Evolutionary conservation across 2,113 vertebrate species (phyloP).

Genomic region (Nettapus auritus): DNA sequence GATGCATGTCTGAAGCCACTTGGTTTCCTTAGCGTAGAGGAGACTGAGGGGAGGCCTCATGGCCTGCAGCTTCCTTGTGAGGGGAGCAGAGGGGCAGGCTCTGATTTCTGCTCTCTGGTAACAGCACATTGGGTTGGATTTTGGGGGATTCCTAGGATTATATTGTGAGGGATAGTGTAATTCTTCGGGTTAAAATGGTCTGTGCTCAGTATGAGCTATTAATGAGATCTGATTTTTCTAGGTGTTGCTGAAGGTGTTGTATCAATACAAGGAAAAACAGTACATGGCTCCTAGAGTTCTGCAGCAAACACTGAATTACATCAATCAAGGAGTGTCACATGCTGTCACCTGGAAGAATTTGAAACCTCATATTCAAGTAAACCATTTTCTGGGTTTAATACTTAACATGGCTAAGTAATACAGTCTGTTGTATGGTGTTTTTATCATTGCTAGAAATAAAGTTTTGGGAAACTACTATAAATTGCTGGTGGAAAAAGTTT

Average conservation of each 20-base stretch:
- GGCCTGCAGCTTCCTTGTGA: background rate
- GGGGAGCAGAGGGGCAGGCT: too few species aligned
- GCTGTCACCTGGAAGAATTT: conserved; percentile 98
- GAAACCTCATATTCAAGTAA: conserved; percentile 98
- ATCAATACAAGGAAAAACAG: conserved; percentile 97
- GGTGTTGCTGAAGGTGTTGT: conserved; percentile 97
- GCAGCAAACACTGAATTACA: conserved; percentile 96
- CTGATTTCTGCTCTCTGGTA: too few species aligned
- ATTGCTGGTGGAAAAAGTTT: background rate
- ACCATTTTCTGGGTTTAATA: background rate
- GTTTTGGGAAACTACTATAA: background rate
- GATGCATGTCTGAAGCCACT: background rate
- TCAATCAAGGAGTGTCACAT: conserved; percentile 97
- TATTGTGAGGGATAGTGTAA: background rate
- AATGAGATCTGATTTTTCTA: conserved; percentile 59
- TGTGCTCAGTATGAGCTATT: background rate
- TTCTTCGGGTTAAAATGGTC: background rate
- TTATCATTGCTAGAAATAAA: background rate
- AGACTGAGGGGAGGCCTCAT: background rate
- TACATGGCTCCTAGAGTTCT: conserved; percentile 97
- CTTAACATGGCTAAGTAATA: background rate
- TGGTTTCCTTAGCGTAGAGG: background rate
- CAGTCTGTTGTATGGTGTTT: background rate
- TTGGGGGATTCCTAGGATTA: background rate
- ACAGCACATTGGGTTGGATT: background rate